Evolutionary conservation across 92 coral and sea anemone species (phyloP).

Genomic region (Bergia sp.): DNA sequence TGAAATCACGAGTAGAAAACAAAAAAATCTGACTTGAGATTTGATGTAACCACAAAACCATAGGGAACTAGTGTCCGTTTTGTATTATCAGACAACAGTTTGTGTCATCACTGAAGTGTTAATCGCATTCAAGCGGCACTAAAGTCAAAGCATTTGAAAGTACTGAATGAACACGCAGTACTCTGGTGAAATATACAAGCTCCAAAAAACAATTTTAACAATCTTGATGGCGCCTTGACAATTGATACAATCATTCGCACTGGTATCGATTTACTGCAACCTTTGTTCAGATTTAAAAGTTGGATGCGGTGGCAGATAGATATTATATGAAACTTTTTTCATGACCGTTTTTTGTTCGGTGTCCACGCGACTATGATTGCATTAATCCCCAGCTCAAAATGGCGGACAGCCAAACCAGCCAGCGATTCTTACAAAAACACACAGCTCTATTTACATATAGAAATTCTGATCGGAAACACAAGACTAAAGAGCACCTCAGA

Average conservation of each 20-base stretch:
- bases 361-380: not conserved
- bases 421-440: constrained; percentile 17
- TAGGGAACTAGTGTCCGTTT: not conserved
- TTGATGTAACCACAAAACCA: constrained; percentile 10
- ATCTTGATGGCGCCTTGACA: constrained; percentile 8
- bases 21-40: not conserved
- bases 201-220: not conserved
- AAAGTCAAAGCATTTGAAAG: not conserved
- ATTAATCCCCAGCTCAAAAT: constrained; percentile 34
- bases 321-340: not conserved
- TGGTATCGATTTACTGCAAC: not conserved
- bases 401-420: constrained; percentile 72
- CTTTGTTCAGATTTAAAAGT: not conserved
- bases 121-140: not conserved
- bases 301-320: not conserved
- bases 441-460: constrained; percentile 35
- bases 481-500: not conserved
- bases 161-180: not conserved
- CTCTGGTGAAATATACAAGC: constrained; percentile 26
- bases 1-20: not conserved
- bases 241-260: not conserved
- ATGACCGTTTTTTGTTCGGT: not conserved
- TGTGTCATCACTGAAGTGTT: not conserved
- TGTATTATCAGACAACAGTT: not conserved
- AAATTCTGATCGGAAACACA: constrained; percentile 16